Percentiles rank a stretch among this genome's conserved stretches.
These are phyloP conservation scores for Drosophila multiciliata DNA, from an alignment of 2,888 invertebrate species.

Conservation along the genomic window DNA sequence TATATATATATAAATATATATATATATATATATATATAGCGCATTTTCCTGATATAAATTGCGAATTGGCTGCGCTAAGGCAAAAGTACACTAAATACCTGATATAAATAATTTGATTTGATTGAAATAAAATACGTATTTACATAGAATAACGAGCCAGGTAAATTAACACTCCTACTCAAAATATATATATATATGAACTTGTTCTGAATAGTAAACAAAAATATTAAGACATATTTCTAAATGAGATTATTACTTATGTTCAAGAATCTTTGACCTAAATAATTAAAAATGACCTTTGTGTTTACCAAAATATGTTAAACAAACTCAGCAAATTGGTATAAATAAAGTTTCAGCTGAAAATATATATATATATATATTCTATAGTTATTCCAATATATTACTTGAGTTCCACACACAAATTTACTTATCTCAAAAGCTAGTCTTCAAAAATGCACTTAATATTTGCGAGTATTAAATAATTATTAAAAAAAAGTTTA, in stretches of 20 bases:
- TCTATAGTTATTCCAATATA: background rate
- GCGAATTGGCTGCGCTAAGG: background rate
- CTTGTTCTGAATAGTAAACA: conserved; percentile 3
- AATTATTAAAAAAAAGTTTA: background rate
- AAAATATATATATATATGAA: background rate
- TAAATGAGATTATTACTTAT: too few species aligned
- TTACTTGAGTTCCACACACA: background rate
- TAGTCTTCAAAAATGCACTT: background rate
- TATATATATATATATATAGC: background rate
- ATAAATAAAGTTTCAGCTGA: background rate
- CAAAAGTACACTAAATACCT: background rate
- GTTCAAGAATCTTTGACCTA: background rate
- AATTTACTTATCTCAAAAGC: background rate
- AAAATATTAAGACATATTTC: background rate
- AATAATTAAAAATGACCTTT: background rate
- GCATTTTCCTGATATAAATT: background rate
- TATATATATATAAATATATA: background rate
- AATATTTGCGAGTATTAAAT: background rate
- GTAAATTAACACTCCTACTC: background rate
- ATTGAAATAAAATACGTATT: background rate
- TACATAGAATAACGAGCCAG: background rate
- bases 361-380: background rate
- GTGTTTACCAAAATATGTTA: background rate
- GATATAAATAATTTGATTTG: background rate
- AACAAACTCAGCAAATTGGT: background rate